These are phyloP conservation scores for Campaea margaritaria DNA, from an alignment of 2,888 invertebrate species.

Conservation along the genomic window DNA sequence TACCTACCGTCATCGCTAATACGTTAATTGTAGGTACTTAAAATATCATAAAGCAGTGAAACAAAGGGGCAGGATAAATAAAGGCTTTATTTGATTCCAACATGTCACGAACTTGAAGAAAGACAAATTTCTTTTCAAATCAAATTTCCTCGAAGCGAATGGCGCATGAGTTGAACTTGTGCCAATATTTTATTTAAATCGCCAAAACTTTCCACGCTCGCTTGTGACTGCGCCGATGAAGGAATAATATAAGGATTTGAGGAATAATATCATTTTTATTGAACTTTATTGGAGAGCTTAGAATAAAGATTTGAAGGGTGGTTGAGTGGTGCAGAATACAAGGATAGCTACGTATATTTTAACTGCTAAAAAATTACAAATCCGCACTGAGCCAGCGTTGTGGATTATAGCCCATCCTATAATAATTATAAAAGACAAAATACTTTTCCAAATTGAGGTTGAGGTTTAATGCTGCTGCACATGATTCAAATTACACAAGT, in stretches of 20 bases:
- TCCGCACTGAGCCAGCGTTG: too few relatives aligned
- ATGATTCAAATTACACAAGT: too few relatives aligned
- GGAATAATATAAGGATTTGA: slow-evolving; percentile 17
- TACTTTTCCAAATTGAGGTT: too few relatives aligned
- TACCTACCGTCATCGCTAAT: too few relatives aligned
- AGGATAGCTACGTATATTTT: too few relatives aligned
- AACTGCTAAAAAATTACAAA: too few relatives aligned
- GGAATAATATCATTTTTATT: slow-evolving; percentile 7
- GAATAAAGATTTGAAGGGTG: background rate
- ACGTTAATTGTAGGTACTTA: too few relatives aligned
- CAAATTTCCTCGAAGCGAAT: slow-evolving; percentile 63
- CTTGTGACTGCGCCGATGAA: slow-evolving; percentile 57
- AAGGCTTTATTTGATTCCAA: slow-evolving; percentile 45
- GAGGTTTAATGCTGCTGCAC: too few relatives aligned
- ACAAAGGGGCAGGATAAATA: background rate
- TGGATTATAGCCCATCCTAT: too few relatives aligned
- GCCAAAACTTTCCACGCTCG: slow-evolving; percentile 57
- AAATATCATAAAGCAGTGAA: background rate
- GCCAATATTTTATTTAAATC: slow-evolving; percentile 76
- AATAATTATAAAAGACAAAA: too few relatives aligned
- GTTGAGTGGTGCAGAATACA: too few relatives aligned
- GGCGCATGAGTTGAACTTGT: slow-evolving; percentile 66
- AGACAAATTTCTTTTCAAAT: slow-evolving; percentile 70
- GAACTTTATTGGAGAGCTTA: slow-evolving; percentile 4
- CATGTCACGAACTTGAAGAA: slow-evolving; percentile 49